Evolutionary conservation across 1,140 invertebrate genomes (phyloP), one percentile per base, ranked within the genome.

Genomic region (Zaprionus ghesquierei): DNA sequence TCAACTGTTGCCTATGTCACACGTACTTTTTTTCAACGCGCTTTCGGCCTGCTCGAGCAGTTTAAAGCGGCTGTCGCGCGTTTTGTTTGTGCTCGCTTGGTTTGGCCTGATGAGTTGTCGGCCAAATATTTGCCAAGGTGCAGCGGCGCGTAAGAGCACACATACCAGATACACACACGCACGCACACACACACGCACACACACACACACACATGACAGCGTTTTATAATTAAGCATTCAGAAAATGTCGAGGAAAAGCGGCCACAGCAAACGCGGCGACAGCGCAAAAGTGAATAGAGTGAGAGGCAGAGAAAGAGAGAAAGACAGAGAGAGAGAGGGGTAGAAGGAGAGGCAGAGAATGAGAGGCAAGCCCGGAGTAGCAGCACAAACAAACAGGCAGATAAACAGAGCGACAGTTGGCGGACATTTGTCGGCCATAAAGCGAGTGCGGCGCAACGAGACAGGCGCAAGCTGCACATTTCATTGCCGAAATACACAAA

Each of bases 181-280:
- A 41, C 13, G 12, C 15, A 29, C 22, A 51, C 54, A 25, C 46
- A 54, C 59, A 58, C 51, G 38, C 23, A 79, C 53, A 77, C 62
- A 25, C 33, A 27, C 49, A 64, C 55, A 76, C 44, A 62, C 66
- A 70, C 66, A 60, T 69, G 73, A 65, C 54, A 46, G 63, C 60
- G 56, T 80, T 86, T 81, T 65, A 60, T 89, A 87, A 87, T 87
- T 89, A 87, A 82, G 84, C 69, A 89, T 87, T 87, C 82, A 82
- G 44, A 82, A 70, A 82, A 75, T 73, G 82, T 61, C 29, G 58
- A 35, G 50, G 49, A 62, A 62, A 35, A 51, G 55, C 61, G 33
- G 41, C 71, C 41, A 61, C 10, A 65, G 56, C 62, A 64, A 72
- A 76, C 56, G 35, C 15, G 41, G 20, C 5, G 25, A 46, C 29